Evolutionary conservation across 2,797 vertebrate species (phyloP), one percentile per base, ranked within the genome.

Genomic region (Cottoperca gobio): DNA sequence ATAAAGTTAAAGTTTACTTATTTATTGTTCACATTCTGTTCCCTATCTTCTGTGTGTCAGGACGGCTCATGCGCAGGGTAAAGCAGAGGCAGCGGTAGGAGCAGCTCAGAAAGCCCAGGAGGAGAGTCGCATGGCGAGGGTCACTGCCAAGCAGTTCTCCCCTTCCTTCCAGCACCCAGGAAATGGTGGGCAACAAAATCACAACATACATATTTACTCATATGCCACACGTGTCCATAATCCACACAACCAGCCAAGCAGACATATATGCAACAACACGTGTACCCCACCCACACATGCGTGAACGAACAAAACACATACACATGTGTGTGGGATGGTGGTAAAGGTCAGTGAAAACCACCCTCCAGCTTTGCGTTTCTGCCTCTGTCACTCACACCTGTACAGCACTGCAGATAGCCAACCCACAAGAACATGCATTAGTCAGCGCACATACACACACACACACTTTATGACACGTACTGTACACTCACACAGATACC

Each of bases 91-190:
- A 0, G 97, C 97, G 0, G 86, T 95, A 54, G 95, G 94, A 0
- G 97, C 97, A 0, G 96, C 97, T 0, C 96, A 97, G 92, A 99
- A 98, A 86, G 97, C 97, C 53, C 97, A 97, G 90, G 98, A 99
- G 81, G 97, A 99, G 87, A 97, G 97, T 10, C 95, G 97, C 77
- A 94, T 99, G 52, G 97, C 98, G 90, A 95, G 98, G 91, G 95
- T 99, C 94, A 96, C 96, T 87, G 98, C 98, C 95, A 99, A 98
- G 95, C 97, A 99, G 95, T 99, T 98, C 94, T 99, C 97, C 2
- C 98, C 98, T 23, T 98, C 98, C 87, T 99, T 97, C 94, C 97
- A 98, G 93, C 97, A 97, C 93, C 92, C 96, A 79, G 97, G 97
- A 88, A 98, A 98, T 0, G 97, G 97, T 99, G 89, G 94, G n/a